A percentile compares a stretch with the other conserved stretches of the same genome.
Evolutionary conservation across 2,888 invertebrate species (phyloP).

Genomic region (Microchrysa polita): DNA sequence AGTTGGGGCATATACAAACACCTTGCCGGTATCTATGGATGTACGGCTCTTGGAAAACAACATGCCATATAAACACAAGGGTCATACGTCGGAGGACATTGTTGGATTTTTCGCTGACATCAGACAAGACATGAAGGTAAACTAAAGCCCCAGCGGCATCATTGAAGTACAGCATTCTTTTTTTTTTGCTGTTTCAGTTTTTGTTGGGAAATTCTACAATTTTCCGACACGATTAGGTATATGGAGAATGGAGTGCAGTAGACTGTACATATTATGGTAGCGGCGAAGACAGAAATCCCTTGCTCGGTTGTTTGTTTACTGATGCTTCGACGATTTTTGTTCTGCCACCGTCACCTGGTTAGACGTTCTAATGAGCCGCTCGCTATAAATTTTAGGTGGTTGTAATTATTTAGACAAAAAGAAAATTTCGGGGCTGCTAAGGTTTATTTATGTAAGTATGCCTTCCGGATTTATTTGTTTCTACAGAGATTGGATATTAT

Average conservation of each 20-base stretch:
- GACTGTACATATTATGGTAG: not conserved
- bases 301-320: constrained; percentile 17
- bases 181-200: not conserved
- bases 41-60: not conserved
- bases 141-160: constrained; percentile 34
- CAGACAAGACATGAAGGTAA: constrained; percentile 43
- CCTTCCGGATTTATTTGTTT: too few species aligned
- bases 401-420: constrained; percentile 44
- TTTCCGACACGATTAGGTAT: not conserved
- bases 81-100: too few species aligned
- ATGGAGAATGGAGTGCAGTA: too few species aligned
- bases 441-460: too few species aligned
- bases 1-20: constrained; percentile 5
- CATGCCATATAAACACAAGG: not conserved
- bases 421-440: too few species aligned
- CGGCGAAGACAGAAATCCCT: not conserved
- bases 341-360: not conserved
- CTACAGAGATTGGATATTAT: too few species aligned
- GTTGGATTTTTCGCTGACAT: constrained; percentile 47
- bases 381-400: constrained; percentile 46
- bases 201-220: not conserved
- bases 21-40: constrained; percentile 1
- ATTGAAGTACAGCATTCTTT: constrained; percentile 29
- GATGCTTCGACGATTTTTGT: constrained; percentile 6
- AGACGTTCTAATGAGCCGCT: constrained; percentile 47